These are phyloP conservation scores for Bhutanitis thaidina DNA, from an alignment of 2,888 invertebrate genomes.

Conservation along the genomic window DNA sequence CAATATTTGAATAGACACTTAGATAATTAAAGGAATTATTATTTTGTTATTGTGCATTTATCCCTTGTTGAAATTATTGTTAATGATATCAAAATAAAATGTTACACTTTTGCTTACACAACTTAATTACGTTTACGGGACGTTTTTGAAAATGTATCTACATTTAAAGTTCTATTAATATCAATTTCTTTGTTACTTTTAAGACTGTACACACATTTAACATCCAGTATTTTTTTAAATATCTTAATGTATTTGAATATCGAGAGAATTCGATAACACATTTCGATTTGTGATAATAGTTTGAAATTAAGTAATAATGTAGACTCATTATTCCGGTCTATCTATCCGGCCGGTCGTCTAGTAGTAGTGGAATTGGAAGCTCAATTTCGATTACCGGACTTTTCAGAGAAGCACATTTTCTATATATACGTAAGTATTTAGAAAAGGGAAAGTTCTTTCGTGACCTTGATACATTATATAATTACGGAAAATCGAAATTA, in stretches of 20 bases:
- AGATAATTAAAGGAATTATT: slow-evolving; percentile 41
- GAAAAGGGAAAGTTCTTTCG: not conserved
- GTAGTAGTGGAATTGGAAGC: not conserved
- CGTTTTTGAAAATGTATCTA: not conserved
- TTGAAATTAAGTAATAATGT: slow-evolving; percentile 39
- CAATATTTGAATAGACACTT: slow-evolving; percentile 30
- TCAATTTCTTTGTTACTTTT: not conserved
- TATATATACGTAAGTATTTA: slow-evolving; percentile 35
- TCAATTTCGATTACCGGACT: slow-evolving; percentile 18
- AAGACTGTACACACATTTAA: not conserved
- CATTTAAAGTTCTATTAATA: not conserved
- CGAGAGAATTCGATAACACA: not conserved
- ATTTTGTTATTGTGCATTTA: slow-evolving; percentile 72
- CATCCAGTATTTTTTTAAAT: not conserved
- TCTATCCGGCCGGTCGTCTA: not conserved
- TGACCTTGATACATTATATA: not conserved
- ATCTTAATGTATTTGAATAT: not conserved
- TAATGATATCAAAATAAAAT: not conserved
- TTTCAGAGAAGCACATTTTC: slow-evolving; percentile 67
- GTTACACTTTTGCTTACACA: not conserved
- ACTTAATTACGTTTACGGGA: not conserved
- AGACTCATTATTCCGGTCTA: not conserved
- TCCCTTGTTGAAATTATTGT: slow-evolving; percentile 33
- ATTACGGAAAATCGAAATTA: not conserved
- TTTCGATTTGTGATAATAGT: slow-evolving; percentile 71